Conservation (phyloP, 2,888 invertebrate species). For the Leptogaster cylindrica region DNA sequence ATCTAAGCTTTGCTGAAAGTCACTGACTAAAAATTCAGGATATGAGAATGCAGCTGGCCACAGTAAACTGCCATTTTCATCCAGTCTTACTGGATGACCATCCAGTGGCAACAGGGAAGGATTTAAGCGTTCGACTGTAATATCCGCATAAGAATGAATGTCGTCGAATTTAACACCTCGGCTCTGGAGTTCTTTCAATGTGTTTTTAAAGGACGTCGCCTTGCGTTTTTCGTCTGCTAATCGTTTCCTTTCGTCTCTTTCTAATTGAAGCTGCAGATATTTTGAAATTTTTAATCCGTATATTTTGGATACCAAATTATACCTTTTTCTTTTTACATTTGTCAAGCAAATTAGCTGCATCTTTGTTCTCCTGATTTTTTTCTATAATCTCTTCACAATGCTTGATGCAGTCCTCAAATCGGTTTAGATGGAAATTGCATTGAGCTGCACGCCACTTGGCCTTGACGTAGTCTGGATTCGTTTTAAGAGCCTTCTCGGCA, state of each 20-base stretch:
- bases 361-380: constrained; percentile 65
- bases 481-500: constrained; percentile 77
- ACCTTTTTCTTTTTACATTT: constrained; percentile 63
- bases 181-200: constrained; percentile 62
- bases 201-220: constrained; percentile 61
- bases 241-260: constrained; percentile 65
- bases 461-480: constrained; percentile 79
- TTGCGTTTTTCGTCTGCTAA: constrained; percentile 64
- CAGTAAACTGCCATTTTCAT: constrained; percentile 66
- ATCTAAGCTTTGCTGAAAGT: constrained; percentile 82
- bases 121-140: constrained; percentile 65
- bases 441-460: constrained; percentile 77
- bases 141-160: constrained; percentile 56
- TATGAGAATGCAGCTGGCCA: constrained; percentile 92
- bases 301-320: constrained; percentile 40
- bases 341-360: constrained; percentile 65
- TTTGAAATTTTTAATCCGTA: too few species aligned
- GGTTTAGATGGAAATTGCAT: constrained; percentile 71
- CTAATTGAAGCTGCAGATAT: constrained; percentile 50
- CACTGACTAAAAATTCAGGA: constrained; percentile 86
- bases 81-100: constrained; percentile 69
- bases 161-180: constrained; percentile 66
- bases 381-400: constrained; percentile 74
- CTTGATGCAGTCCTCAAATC: constrained; percentile 74
- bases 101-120: constrained; percentile 72